These are phyloP conservation scores for Mesorhabditis sp. DNA, from an alignment of 2,888 invertebrate species.

Conservation along the genomic window DNA sequence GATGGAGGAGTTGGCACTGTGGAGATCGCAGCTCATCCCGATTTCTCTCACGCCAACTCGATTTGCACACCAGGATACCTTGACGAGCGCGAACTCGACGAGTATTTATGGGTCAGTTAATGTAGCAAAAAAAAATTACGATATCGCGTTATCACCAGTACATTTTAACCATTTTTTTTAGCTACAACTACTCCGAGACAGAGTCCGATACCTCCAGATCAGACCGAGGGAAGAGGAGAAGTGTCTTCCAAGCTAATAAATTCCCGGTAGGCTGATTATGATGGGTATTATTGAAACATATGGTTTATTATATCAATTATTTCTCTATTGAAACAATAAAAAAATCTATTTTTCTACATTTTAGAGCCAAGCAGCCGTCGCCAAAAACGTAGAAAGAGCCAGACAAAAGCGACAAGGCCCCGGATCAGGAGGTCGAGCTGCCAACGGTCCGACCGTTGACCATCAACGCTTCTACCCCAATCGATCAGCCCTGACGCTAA, in stretches of 20 bases:
- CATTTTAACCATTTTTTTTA: background rate
- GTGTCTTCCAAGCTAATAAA: conserved; percentile 12
- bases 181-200: conserved; percentile 17
- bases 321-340: too few relatives aligned
- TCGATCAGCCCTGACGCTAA: conserved; percentile 30
- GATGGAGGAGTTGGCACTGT: conserved; percentile 37
- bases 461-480: conserved; percentile 24
- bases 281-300: too few relatives aligned
- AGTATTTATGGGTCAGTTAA: conserved; percentile 23
- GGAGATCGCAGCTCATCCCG: conserved; percentile 30
- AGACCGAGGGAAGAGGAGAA: conserved; percentile 15
- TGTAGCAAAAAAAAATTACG: background rate
- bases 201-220: conserved; percentile 18
- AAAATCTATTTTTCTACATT: conserved; percentile 7
- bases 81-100: background rate
- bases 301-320: too few relatives aligned
- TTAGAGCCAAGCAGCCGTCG: conserved; percentile 38
- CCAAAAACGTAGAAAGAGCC: conserved; percentile 46
- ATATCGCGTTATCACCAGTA: too few relatives aligned
- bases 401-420: conserved; percentile 41
- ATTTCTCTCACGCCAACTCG: conserved; percentile 16
- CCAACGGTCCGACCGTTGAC: conserved; percentile 30
- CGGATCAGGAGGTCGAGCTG: conserved; percentile 32
- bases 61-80: conserved; percentile 18
- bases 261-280: conserved; percentile 8